These are phyloP conservation scores for Caenorhabditis remanei DNA, from an alignment of 1,140 invertebrate species.

Conservation along the genomic window DNA sequence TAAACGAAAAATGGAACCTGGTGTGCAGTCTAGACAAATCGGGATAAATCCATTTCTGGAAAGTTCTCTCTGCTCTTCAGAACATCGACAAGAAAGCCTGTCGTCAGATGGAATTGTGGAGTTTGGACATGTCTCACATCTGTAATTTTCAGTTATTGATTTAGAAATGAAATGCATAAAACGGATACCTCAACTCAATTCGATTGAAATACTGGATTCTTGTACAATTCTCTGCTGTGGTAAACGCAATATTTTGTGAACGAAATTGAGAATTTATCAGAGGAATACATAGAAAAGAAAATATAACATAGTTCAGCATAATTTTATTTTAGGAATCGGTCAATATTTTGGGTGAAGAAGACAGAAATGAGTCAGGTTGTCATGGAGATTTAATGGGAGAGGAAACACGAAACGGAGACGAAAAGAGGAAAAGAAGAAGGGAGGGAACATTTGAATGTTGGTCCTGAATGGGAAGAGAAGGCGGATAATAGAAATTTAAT, in stretches of 20 bases:
- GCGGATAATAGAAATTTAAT: too few species aligned
- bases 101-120: constrained; percentile 5
- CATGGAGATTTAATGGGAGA: not conserved
- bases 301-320: not conserved
- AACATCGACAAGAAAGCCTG: not conserved
- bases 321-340: not conserved
- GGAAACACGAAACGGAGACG: not conserved
- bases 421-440: not conserved
- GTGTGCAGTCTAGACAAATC: not conserved
- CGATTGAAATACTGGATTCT: constrained; percentile 9
- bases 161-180: not conserved
- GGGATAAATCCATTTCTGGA: constrained; percentile 22
- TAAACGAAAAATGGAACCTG: not conserved
- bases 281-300: not conserved
- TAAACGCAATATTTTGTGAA: not conserved
- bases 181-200: constrained; percentile 1
- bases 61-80: not conserved
- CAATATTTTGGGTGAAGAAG: not conserved
- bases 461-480: too few species aligned
- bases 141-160: not conserved
- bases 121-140: constrained; percentile 35
- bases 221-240: constrained; percentile 4
- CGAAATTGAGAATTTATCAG: not conserved
- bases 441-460: too few species aligned
- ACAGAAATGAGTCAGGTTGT: not conserved